Conservation (phyloP, 2,797 vertebrate species). For the Sebastes trivittatus region DNA sequence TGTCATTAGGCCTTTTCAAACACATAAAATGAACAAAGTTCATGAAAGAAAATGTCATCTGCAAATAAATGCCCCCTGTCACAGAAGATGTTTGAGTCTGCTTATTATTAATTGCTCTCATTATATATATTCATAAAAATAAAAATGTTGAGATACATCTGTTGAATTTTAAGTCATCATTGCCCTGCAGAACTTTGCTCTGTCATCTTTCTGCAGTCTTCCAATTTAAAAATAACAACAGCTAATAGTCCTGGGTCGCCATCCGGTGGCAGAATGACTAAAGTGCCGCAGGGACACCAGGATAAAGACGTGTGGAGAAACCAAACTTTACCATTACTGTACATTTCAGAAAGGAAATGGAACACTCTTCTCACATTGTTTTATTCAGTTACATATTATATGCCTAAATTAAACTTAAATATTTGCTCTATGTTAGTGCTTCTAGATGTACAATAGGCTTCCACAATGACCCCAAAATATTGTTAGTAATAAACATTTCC, state of each 20-base stretch:
- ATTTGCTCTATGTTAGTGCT: background rate
- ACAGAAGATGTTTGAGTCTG: rapidly evolving
- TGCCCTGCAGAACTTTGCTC: background rate
- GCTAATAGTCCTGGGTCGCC: constrained; percentile 24
- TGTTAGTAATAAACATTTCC: background rate
- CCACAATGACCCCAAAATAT: background rate
- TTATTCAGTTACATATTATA: background rate
- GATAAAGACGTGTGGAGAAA: background rate
- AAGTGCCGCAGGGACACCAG: constrained; percentile 25
- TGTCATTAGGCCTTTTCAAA: too few relatives aligned
- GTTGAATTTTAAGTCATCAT: background rate
- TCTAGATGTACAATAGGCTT: background rate
- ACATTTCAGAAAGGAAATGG: background rate
- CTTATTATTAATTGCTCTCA: too few relatives aligned
- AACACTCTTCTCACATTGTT: background rate
- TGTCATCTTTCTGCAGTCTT: background rate
- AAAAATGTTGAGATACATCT: background rate
- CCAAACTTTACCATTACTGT: background rate
- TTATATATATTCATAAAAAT: background rate
- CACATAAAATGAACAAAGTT: too few relatives aligned
- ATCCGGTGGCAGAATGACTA: constrained; percentile 20
- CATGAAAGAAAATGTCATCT: too few relatives aligned
- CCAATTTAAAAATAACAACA: background rate
- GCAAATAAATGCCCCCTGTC: too few relatives aligned
- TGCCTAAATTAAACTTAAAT: background rate